A percentile compares a stretch with the other conserved stretches of the same genome.
These are phyloP conservation scores for Dromius quadrimaculatus DNA, from an alignment of 2,888 invertebrate genomes.

Conservation along the genomic window DNA sequence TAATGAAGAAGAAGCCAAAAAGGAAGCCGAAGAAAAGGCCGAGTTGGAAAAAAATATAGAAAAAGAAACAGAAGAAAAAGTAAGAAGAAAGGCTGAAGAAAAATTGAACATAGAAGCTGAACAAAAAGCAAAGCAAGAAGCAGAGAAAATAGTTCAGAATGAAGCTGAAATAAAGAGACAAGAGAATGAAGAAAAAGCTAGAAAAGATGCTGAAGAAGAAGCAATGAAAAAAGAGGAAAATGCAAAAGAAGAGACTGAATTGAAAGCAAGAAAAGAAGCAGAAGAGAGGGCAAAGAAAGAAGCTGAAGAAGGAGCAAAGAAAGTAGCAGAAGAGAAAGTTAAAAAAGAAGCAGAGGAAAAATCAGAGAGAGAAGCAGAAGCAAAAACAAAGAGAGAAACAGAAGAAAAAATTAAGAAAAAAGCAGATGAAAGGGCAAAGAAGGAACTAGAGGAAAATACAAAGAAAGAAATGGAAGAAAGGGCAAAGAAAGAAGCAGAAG, in stretches of 20 bases:
- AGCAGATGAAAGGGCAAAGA: constrained; percentile 48
- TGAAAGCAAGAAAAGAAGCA: constrained; percentile 62
- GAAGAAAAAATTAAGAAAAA: constrained; percentile 48
- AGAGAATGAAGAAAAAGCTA: constrained; percentile 53
- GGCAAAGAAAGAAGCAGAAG: constrained; percentile 52
- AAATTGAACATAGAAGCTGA: constrained; percentile 56
- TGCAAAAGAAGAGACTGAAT: constrained; percentile 51
- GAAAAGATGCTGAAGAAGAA: constrained; percentile 49
- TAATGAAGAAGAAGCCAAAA: constrained; percentile 53
- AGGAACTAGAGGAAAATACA: no score
- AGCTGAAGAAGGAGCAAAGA: constrained; percentile 61
- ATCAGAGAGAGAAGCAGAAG: constrained; percentile 49
- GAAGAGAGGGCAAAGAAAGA: constrained; percentile 63
- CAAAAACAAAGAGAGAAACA: constrained; percentile 49
- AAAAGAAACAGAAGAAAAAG: constrained; percentile 58
- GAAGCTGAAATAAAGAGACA: constrained; percentile 53
- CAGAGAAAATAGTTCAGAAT: constrained; percentile 49
- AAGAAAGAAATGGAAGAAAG: no score
- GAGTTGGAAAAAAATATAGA: constrained; percentile 56
- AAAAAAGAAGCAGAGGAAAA: constrained; percentile 56
- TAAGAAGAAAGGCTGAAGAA: constrained; percentile 55
- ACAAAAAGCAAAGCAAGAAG: constrained; percentile 55
- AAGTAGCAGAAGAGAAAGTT: constrained; percentile 65
- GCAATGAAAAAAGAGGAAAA: constrained; percentile 53
- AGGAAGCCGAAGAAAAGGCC: constrained; percentile 53